Percentiles rank a stretch among this genome's conserved stretches.
phyloP scores from a whole-genome alignment of 2,888 invertebrate species.

The Caenorhabditis doughertyi region DNA sequence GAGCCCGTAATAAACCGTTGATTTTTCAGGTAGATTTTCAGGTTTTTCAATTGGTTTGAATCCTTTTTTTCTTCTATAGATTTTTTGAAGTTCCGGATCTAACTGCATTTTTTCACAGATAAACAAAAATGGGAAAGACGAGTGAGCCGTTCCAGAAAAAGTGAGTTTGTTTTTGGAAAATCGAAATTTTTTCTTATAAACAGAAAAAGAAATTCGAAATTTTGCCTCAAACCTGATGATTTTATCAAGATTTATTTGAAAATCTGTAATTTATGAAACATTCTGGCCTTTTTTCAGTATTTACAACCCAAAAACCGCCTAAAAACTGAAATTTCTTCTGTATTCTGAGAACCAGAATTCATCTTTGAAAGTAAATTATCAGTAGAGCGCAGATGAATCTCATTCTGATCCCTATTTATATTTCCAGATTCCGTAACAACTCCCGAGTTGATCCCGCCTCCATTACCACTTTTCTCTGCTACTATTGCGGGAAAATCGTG shows the following conservation, averaged over 20 bases:
- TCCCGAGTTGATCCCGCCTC: constrained; percentile 35
- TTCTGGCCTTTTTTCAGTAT: too few relatives aligned
- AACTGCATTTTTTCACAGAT: not conserved
- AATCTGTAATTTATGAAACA: too few relatives aligned
- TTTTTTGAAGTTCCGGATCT: not conserved
- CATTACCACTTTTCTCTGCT: constrained; percentile 62
- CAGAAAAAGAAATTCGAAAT: too few relatives aligned
- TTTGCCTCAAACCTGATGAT: too few relatives aligned
- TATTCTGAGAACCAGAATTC: not conserved
- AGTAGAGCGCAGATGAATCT: not conserved
- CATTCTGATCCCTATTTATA: too few relatives aligned
- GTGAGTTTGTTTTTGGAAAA: not conserved
- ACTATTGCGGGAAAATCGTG: constrained; percentile 66
- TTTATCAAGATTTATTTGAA: too few relatives aligned
- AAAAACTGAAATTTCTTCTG: too few relatives aligned
- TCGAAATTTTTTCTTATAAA: not conserved
- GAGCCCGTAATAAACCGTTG: too few relatives aligned
- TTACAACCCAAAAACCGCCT: too few relatives aligned
- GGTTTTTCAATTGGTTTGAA: not conserved
- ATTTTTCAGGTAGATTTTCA: too few relatives aligned
- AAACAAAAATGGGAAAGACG: not conserved
- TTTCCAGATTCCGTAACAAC: constrained; percentile 36
- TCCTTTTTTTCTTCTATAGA: not conserved
- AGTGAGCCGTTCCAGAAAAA: not conserved
- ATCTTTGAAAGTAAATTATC: not conserved